Percentiles rank a stretch among this genome's conserved stretches.
These are phyloP conservation scores for Sarcoramphus papa DNA, from an alignment of 2,797 vertebrate species.

Conservation along the genomic window DNA sequence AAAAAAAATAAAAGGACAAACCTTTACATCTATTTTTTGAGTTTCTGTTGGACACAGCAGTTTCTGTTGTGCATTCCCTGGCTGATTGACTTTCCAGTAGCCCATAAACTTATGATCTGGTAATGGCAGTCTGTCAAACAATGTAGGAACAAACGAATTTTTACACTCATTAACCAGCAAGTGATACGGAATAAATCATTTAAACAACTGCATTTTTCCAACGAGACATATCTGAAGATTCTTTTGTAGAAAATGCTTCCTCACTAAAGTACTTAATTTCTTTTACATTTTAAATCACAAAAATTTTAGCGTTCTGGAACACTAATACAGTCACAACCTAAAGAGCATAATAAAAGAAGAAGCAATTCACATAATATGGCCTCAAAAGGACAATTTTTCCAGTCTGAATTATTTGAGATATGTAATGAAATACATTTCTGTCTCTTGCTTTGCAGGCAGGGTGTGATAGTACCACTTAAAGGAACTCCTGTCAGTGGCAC, in stretches of 20 bases:
- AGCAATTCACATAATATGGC: neutral
- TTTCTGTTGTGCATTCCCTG: conserved; percentile 76
- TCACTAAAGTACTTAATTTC: neutral
- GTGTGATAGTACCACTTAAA: neutral
- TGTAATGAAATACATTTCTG: neutral
- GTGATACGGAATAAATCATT: neutral
- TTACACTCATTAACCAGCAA: neutral
- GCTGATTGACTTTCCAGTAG: conserved; percentile 86
- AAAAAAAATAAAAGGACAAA: conserved; percentile 55
- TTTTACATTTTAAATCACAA: neutral
- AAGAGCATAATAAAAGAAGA: neutral
- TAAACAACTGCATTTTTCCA: neutral
- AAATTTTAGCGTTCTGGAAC: neutral
- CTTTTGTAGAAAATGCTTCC: neutral
- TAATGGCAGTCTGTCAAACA: conserved; percentile 83
- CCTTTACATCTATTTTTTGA: conserved; percentile 85
- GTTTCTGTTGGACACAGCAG: conserved; percentile 88
- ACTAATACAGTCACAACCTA: neutral
- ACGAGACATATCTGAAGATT: neutral
- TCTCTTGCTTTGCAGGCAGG: neutral
- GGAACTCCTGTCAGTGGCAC: neutral
- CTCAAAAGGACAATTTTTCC: neutral
- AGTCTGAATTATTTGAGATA: neutral
- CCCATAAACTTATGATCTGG: conserved; percentile 86
- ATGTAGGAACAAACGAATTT: conserved; percentile 31